Evolutionary conservation across 2,888 invertebrate genomes (phyloP).

Genomic region (Agrotis clavis): DNA sequence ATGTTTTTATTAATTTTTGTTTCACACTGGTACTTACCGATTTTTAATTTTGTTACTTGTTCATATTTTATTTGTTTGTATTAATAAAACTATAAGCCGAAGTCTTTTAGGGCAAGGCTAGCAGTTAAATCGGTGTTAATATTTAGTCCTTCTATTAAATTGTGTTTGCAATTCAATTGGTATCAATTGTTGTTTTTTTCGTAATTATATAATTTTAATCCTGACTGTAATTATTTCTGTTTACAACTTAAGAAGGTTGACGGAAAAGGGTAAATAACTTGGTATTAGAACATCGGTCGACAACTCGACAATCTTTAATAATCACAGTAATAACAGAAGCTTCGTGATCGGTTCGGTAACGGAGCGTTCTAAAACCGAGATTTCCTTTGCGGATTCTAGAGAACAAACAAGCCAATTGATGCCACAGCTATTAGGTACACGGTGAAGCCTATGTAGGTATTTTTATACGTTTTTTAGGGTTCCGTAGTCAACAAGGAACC

Average conservation of each 20-base stretch:
- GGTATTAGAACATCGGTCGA: background rate
- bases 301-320: too few species aligned
- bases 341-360: background rate
- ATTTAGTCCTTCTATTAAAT: background rate
- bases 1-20: too few species aligned
- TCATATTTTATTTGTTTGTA: too few species aligned
- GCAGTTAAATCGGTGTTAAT: too few species aligned
- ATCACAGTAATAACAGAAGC: background rate
- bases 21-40: too few species aligned
- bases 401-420: background rate
- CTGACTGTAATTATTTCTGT: background rate
- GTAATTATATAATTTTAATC: background rate
- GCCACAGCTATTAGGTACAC: background rate
- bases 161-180: constrained; percentile 12
- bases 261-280: background rate
- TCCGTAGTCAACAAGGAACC: too few species aligned
- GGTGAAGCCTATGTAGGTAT: background rate
- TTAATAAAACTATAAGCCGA: too few species aligned
- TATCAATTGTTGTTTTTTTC: background rate
- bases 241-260: background rate
- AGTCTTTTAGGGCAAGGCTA: too few species aligned
- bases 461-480: background rate
- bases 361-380: background rate
- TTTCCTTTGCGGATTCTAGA: constrained; percentile 11
- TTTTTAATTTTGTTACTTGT: too few species aligned